phyloP scores from a whole-genome alignment of 2,888 invertebrate species.

The Apodemia hepburni region DNA sequence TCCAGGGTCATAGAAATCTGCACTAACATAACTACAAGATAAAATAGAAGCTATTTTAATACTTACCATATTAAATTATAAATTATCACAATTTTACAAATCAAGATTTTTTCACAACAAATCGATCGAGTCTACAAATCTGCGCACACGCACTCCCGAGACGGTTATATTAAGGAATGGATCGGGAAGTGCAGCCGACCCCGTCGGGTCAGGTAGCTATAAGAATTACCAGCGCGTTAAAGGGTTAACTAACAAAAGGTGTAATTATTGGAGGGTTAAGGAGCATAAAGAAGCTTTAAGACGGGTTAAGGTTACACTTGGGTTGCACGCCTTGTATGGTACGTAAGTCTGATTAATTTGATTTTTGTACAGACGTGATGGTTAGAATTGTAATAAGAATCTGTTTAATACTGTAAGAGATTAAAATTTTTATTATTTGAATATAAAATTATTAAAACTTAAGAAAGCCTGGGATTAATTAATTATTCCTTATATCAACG shows the following conservation, averaged over 20 bases:
- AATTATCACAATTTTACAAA: not conserved
- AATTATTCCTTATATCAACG: no score
- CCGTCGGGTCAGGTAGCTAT: slow-evolving; percentile 72
- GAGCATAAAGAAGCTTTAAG: slow-evolving; percentile 52
- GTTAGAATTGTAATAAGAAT: slow-evolving; percentile 3
- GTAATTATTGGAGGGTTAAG: slow-evolving; percentile 70
- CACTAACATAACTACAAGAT: no score
- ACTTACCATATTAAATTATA: not conserved
- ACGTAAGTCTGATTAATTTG: slow-evolving; percentile 39
- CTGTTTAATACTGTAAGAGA: not conserved
- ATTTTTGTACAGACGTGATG: slow-evolving; percentile 29
- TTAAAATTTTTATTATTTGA: not conserved
- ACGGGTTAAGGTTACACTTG: slow-evolving; percentile 58
- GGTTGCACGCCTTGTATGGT: slow-evolving; percentile 53
- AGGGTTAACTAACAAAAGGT: slow-evolving; percentile 75
- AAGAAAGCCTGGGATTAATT: no score
- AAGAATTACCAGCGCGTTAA: slow-evolving; percentile 71
- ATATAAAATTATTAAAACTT: no score
- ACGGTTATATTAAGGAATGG: slow-evolving; percentile 67
- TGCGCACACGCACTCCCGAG: slow-evolving; percentile 71
- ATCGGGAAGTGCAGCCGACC: slow-evolving; percentile 67
- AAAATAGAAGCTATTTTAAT: not conserved
- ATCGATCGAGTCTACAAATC: slow-evolving; percentile 28
- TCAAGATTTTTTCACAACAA: slow-evolving; percentile 17
- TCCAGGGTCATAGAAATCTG: no score